Conservation (phyloP, 2,888 invertebrate species). For the Thumatha senex region DNA sequence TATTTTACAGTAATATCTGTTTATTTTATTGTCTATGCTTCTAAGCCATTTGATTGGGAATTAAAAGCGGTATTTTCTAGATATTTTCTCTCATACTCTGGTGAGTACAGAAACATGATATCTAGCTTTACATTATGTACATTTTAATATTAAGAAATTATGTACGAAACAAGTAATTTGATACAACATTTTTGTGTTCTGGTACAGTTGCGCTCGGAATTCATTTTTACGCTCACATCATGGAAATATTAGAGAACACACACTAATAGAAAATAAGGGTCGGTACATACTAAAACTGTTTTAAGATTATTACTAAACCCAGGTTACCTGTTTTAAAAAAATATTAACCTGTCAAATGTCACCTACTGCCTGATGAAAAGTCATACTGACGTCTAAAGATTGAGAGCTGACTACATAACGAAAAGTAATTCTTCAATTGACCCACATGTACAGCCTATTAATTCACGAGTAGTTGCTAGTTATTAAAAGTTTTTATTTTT, state of each 20-base stretch:
- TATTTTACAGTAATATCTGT: too few relatives aligned
- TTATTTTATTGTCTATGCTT: too few relatives aligned
- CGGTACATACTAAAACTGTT: background rate
- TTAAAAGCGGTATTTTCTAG: too few relatives aligned
- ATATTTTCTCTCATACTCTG: constrained; percentile 16
- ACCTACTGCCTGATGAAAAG: background rate
- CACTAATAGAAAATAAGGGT: constrained; percentile 16
- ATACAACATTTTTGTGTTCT: constrained; percentile 43
- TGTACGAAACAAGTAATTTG: constrained; percentile 43
- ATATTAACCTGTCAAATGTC: too few relatives aligned
- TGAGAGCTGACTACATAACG: too few relatives aligned
- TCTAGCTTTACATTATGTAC: constrained; percentile 7
- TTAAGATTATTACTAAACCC: too few relatives aligned
- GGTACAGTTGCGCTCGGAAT: constrained; percentile 43
- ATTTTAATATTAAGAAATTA: constrained; percentile 23
- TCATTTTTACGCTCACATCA: constrained; percentile 30
- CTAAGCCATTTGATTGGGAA: too few relatives aligned
- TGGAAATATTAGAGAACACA: constrained; percentile 11
- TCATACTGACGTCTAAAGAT: background rate
- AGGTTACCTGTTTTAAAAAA: too few relatives aligned
- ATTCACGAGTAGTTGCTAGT: too few relatives aligned
- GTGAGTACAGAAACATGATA: constrained; percentile 7
- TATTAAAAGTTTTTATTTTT: too few relatives aligned
- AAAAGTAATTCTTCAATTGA: too few relatives aligned
- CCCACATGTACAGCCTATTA: too few relatives aligned